Percentiles rank a stretch among this genome's conserved stretches.
Evolutionary conservation across 2,888 invertebrate genomes (phyloP).

Genomic region (Xylocampa areola): DNA sequence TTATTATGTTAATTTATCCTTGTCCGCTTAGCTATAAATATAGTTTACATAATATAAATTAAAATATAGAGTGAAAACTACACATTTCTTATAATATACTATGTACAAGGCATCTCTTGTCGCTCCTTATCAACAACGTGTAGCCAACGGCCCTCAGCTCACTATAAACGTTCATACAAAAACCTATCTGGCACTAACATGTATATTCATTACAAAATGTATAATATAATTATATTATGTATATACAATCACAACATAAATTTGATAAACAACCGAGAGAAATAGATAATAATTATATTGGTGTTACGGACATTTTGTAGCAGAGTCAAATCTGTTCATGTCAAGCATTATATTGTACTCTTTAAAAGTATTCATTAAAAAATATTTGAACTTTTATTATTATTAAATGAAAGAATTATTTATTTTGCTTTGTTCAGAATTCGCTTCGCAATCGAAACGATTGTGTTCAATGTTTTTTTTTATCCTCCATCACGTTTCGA

Average conservation of each 20-base stretch:
- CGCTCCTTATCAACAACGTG: slow-evolving; percentile 67
- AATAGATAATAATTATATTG: slow-evolving; percentile 77
- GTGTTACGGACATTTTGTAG: slow-evolving; percentile 75
- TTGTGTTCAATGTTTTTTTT: slow-evolving; percentile 42
- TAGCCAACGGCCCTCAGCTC: slow-evolving; percentile 53
- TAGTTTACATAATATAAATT: slow-evolving; percentile 86
- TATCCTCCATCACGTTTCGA: slow-evolving; percentile 34
- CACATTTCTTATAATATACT: slow-evolving; percentile 84
- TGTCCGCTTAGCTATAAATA: slow-evolving; percentile 84
- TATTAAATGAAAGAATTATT: slow-evolving; percentile 57
- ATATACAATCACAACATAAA: slow-evolving; percentile 89
- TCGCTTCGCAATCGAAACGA: slow-evolving; percentile 39
- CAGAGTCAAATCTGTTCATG: slow-evolving; percentile 60
- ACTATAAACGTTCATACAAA: slow-evolving; percentile 86
- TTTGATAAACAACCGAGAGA: slow-evolving; percentile 88
- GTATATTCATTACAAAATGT: slow-evolving; percentile 89
- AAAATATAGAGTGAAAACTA: slow-evolving; percentile 88
- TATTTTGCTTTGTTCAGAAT: slow-evolving; percentile 64
- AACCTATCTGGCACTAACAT: slow-evolving; percentile 89
- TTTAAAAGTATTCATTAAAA: slow-evolving; percentile 69
- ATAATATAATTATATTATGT: slow-evolving; percentile 84
- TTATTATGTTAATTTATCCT: slow-evolving; percentile 81
- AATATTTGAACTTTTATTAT: slow-evolving; percentile 71
- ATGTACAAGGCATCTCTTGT: slow-evolving; percentile 87
- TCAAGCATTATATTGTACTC: slow-evolving; percentile 70